phyloP scores from a whole-genome alignment of 2,113 vertebrate species.

The Corynorhinus townsendii region DNA sequence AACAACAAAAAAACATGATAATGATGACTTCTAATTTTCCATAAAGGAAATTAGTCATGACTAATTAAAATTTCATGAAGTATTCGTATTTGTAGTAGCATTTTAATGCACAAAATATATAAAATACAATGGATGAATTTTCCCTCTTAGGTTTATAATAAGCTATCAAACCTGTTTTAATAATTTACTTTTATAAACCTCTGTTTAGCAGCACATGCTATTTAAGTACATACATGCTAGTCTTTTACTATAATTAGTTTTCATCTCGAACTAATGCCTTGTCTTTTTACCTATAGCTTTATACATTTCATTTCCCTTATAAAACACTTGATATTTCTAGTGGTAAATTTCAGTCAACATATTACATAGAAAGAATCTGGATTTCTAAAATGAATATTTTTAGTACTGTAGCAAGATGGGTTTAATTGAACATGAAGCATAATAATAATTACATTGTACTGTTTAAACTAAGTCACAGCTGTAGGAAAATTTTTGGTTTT shows the following conservation, averaged over 20 bases:
- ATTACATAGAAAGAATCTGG: neutral
- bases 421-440: slow-evolving; percentile 28
- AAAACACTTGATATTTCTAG: slow-evolving; percentile 5
- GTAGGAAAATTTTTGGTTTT: neutral
- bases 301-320: slow-evolving; percentile 17
- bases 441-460: neutral
- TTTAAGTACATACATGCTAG: neutral
- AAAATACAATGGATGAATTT: neutral
- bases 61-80: neutral
- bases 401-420: neutral
- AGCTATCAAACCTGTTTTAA: neutral
- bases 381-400: slow-evolving; percentile 32
- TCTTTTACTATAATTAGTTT: neutral
- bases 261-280: neutral
- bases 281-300: neutral
- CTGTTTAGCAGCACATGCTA: neutral
- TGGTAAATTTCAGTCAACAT: neutral
- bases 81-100: neutral
- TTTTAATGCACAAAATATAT: neutral
- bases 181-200: neutral
- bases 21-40: neutral
- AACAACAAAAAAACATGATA: neutral
- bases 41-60: neutral
- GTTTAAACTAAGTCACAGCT: slow-evolving; percentile 42
- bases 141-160: neutral